phyloP scores from a whole-genome alignment of 2,113 vertebrate species.

The Riparia riparia region DNA sequence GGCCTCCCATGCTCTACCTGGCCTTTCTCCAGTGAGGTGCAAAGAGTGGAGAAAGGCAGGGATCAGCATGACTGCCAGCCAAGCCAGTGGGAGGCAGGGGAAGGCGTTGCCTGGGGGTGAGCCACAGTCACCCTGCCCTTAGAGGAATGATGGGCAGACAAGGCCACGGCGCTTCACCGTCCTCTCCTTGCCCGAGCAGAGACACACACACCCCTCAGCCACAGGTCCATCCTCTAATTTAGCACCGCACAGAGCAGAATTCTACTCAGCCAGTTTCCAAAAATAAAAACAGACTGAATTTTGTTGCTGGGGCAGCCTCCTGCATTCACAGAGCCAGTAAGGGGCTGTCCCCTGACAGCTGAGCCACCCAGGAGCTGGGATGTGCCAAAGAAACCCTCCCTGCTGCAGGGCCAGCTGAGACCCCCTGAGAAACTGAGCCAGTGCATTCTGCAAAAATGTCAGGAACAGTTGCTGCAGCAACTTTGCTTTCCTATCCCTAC shows the following conservation, averaged over 20 bases:
- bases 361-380: not conserved
- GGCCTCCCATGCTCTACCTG: not conserved
- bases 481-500: not conserved
- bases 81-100: not conserved
- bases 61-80: not conserved
- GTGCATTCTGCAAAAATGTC: not conserved
- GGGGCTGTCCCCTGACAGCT: not conserved
- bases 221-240: not conserved
- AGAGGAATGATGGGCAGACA: not conserved
- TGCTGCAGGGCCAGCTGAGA: slow-evolving; percentile 11
- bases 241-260: not conserved
- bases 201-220: not conserved
- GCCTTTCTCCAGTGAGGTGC: not conserved
- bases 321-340: not conserved
- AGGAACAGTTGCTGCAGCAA: not conserved
- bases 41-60: not conserved
- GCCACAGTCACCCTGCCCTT: not conserved
- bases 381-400: not conserved
- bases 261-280: not conserved
- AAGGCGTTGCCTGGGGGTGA: not conserved
- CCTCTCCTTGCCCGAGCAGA: not conserved
- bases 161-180: rapidly evolving
- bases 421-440: not conserved
- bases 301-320: not conserved
- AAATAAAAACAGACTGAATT: not conserved